Evolutionary conservation across 2,113 vertebrate species (phyloP).

Genomic region (Ceratotherium simum): DNA sequence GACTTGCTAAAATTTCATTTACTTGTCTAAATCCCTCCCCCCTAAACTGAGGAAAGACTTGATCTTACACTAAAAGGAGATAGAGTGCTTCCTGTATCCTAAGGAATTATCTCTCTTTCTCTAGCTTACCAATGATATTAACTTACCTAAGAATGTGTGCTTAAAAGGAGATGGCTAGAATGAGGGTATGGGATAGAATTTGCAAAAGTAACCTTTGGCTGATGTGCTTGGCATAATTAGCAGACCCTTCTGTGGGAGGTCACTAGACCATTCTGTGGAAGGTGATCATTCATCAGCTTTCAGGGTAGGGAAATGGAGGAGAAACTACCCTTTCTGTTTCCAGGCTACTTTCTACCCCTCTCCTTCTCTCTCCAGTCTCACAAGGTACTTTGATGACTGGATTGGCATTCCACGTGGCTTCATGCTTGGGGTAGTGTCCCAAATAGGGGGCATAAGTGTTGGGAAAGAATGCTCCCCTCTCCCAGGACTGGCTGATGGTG

Average conservation of each 20-base stretch:
- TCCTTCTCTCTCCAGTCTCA: background rate
- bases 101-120: background rate
- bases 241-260: background rate
- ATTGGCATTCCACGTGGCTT: background rate
- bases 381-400: background rate
- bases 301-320: no score
- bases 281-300: background rate
- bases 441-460: no score
- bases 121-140: background rate
- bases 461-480: background rate
- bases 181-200: background rate
- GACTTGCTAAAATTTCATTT: background rate
- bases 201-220: background rate
- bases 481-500: background rate
- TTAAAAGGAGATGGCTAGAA: background rate
- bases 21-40: background rate
- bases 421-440: background rate
- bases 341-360: background rate
- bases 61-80: background rate
- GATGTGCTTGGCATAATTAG: background rate
- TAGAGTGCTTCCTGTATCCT: background rate
- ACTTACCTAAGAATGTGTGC: background rate
- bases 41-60: background rate
- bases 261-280: no score
- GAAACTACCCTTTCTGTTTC: background rate